Conservation (phyloP, 2,113 vertebrate genomes). For the Eublepharis macularius region DNA sequence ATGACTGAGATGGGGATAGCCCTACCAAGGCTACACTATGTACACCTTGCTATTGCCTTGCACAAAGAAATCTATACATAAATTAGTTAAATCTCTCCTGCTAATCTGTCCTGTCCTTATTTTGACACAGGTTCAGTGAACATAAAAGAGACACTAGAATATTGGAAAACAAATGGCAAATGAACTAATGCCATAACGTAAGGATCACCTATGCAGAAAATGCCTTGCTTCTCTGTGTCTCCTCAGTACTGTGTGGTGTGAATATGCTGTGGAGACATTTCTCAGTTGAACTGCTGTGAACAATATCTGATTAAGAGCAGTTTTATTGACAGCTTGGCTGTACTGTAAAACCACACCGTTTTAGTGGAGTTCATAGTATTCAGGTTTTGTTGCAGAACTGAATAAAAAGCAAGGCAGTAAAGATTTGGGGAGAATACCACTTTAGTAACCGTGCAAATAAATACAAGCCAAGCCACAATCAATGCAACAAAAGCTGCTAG, state of each 20-base stretch:
- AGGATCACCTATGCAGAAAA: background rate
- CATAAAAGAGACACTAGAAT: background rate
- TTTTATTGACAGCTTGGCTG: background rate
- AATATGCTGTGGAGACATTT: background rate
- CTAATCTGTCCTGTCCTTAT: background rate
- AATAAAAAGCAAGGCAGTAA: background rate
- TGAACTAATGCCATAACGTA: background rate
- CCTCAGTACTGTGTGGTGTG: background rate
- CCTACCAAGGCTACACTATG: background rate
- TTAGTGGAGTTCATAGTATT: background rate
- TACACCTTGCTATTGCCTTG: background rate
- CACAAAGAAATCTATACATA: background rate
- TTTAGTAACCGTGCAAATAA: background rate
- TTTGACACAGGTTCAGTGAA: background rate
- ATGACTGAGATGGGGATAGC: background rate
- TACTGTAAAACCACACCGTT: background rate
- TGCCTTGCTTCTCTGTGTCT: background rate
- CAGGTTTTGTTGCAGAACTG: background rate
- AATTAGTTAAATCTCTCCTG: background rate
- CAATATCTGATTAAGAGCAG: background rate
- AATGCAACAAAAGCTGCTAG: background rate
- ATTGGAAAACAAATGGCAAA: background rate
- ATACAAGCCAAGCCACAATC: background rate
- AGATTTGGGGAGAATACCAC: background rate
- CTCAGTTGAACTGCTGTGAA: background rate